These are phyloP conservation scores for Nemotelus nigrinus DNA, from an alignment of 2,888 invertebrate species.

Conservation along the genomic window DNA sequence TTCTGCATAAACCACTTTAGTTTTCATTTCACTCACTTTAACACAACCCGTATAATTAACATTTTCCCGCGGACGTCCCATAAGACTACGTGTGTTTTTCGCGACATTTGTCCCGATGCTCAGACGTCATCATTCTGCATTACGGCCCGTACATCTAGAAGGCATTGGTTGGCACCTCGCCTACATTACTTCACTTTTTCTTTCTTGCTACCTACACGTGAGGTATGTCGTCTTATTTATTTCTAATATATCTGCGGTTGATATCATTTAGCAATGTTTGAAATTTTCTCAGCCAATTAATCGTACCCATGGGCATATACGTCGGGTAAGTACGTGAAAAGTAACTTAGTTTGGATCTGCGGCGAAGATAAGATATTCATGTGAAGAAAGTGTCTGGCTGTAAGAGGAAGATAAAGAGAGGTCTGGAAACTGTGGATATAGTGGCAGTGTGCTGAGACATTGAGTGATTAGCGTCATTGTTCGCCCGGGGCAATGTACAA, in stretches of 20 bases:
- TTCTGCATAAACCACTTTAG: no score
- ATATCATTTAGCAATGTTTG: neutral
- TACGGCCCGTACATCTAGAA: no score
- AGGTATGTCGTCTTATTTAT: neutral
- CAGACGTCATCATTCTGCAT: no score
- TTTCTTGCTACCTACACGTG: neutral
- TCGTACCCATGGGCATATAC: neutral
- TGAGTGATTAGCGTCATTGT: neutral
- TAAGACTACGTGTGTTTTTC: no score
- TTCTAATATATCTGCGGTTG: neutral
- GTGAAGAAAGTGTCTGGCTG: neutral
- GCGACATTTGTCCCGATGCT: no score
- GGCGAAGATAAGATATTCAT: neutral
- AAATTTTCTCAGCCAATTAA: neutral
- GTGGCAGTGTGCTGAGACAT: neutral
- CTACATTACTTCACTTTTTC: neutral
- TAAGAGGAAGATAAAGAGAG: neutral
- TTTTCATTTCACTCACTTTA: no score
- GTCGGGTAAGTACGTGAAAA: neutral
- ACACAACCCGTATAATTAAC: no score
- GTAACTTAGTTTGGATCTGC: neutral
- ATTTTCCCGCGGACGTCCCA: no score
- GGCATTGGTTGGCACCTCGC: neutral
- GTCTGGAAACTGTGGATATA: neutral
- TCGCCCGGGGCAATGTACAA: neutral